phyloP scores from a whole-genome alignment of 2,888 invertebrate genomes.

The Criorhina ranunculi region DNA sequence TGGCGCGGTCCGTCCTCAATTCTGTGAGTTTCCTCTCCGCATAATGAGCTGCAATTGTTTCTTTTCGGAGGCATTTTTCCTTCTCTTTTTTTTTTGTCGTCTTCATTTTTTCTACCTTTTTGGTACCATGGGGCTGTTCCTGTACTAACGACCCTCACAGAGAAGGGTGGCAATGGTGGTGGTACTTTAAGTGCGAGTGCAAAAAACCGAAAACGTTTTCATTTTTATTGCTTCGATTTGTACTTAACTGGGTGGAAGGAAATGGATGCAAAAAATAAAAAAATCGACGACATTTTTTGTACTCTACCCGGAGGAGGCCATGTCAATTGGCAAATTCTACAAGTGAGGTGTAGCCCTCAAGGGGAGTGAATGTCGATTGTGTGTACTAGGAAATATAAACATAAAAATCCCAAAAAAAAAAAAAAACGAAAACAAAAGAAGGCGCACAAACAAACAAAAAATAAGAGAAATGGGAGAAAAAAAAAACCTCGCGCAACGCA shows the following conservation, averaged over 20 bases:
- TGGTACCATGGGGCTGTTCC: not conserved
- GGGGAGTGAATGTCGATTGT: conserved; percentile 2
- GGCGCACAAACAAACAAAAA: conserved; percentile 4
- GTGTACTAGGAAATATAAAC: conserved; percentile 15
- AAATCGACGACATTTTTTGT: conserved; percentile 21
- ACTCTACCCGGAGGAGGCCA: conserved; percentile 7
- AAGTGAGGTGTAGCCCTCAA: not conserved
- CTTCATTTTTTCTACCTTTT: conserved; percentile 25
- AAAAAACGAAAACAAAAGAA: conserved; percentile 32
- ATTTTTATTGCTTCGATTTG: conserved; percentile 58
- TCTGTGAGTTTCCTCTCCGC: conserved; percentile 28
- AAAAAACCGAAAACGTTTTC: conserved; percentile 51
- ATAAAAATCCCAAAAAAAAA: conserved; percentile 21
- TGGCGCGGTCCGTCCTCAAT: conserved; percentile 10
- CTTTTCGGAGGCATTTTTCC: conserved; percentile 19
- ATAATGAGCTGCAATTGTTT: conserved; percentile 63
- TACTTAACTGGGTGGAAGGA: conserved; percentile 44
- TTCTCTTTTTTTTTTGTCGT: not conserved
- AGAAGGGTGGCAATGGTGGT: not conserved
- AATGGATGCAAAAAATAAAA: conserved; percentile 9
- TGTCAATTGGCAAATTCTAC: conserved; percentile 35
- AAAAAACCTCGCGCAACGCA: conserved; percentile 6
- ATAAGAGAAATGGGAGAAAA: not conserved
- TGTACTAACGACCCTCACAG: conserved; percentile 10
- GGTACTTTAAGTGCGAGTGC: conserved; percentile 26